phyloP scores from a whole-genome alignment of 2,888 invertebrate species.

The Nebria brevicollis region DNA sequence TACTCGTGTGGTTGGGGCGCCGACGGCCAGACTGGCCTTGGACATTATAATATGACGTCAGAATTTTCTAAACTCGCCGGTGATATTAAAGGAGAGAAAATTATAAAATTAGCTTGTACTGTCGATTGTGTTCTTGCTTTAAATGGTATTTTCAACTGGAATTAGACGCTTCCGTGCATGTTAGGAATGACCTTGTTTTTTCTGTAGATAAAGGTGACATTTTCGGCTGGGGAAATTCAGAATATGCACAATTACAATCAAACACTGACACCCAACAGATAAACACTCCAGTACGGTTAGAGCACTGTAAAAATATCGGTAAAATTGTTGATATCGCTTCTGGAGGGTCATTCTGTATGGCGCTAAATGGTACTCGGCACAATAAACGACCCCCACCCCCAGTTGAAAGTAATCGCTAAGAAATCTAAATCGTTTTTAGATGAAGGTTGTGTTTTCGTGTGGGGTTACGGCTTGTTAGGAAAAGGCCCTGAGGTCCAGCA shows the following conservation, averaged over 20 bases:
- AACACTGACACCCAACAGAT: constrained; percentile 73
- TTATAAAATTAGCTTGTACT: constrained; percentile 80
- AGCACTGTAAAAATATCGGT: constrained; percentile 74
- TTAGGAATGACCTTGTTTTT: constrained; percentile 20
- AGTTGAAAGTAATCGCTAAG: background rate
- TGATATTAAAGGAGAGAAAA: constrained; percentile 83
- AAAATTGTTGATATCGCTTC: constrained; percentile 82
- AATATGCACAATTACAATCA: constrained; percentile 85
- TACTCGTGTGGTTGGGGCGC: constrained; percentile 94
- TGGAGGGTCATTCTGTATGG: constrained; percentile 87
- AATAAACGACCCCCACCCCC: background rate
- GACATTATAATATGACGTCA: constrained; percentile 71
- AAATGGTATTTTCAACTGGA: constrained; percentile 69
- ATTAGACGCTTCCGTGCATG: background rate
- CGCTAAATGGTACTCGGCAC: constrained; percentile 74
- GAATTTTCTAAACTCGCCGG: constrained; percentile 75
- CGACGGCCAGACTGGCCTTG: constrained; percentile 93
- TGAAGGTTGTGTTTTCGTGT: constrained; percentile 85
- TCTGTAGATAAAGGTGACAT: constrained; percentile 83
- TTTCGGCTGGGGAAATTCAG: constrained; percentile 97
- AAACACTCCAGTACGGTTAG: constrained; percentile 74
- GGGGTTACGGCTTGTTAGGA: constrained; percentile 95
- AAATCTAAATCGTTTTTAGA: constrained; percentile 65
- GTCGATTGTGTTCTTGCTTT: constrained; percentile 91
- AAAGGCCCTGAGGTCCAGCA: constrained; percentile 82